Evolutionary conservation across 2,888 invertebrate species (phyloP).

Genomic region (Branchellion lobata): DNA sequence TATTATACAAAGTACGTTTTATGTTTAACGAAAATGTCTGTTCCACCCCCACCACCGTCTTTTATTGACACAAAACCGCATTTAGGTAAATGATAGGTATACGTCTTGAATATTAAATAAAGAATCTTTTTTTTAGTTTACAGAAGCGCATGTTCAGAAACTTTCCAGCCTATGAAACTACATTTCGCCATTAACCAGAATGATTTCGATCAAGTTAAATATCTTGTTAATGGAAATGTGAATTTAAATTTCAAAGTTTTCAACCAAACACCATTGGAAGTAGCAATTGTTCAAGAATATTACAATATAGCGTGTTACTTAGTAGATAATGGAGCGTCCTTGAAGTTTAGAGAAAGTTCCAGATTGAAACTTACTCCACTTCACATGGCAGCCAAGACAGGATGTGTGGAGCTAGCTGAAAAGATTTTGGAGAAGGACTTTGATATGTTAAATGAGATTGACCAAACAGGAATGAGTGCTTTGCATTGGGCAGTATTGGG

Average conservation of each 20-base stretch:
- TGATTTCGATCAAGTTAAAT: constrained; percentile 3
- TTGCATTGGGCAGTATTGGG: constrained; percentile 12
- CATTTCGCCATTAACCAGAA: constrained; percentile 23
- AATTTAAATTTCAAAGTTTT: constrained; percentile 8
- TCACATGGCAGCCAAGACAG: constrained; percentile 30
- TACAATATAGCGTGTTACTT: constrained; percentile 25
- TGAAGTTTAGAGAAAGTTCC: neutral
- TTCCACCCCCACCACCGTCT: no score
- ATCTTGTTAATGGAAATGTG: neutral
- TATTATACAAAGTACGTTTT: no score
- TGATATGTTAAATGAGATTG: neutral
- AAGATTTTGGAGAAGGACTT: neutral
- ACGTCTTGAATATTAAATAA: neutral
- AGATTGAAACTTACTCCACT: constrained; percentile 3
- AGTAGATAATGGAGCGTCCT: constrained; percentile 33
- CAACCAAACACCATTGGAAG: constrained; percentile 20
- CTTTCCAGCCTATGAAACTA: neutral
- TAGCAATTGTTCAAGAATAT: constrained; percentile 7
- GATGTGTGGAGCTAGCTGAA: neutral
- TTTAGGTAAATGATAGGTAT: neutral
- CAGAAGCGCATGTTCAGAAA: neutral
- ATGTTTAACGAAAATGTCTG: no score
- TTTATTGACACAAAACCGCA: no score
- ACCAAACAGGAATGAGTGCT: neutral
- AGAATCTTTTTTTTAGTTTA: neutral